A percentile compares a stretch with the other conserved stretches of the same genome.
Evolutionary conservation across 2,797 vertebrate genomes (phyloP).

Genomic region (Danio aesculapii): DNA sequence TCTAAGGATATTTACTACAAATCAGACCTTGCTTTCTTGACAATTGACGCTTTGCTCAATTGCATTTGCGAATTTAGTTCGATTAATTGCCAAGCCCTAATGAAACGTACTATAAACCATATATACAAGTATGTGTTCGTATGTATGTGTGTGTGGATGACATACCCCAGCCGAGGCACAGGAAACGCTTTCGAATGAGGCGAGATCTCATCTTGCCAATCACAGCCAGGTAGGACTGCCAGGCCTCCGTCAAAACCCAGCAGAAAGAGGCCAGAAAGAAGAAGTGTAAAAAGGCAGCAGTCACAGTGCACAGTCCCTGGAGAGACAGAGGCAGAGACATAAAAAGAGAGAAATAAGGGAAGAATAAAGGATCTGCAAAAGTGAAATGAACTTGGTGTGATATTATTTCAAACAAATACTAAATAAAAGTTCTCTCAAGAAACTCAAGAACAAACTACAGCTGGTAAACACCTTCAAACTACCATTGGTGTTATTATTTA

Average conservation of each 20-base stretch:
- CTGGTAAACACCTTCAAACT: no score
- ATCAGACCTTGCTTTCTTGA: no score
- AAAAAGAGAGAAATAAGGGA: conserved; percentile 7
- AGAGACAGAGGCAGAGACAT: conserved; percentile 14
- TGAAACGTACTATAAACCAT: no score
- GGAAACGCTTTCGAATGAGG: conserved; percentile 96
- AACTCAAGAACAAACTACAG: no score
- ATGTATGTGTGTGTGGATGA: neutral
- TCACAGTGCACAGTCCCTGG: conserved; percentile 95
- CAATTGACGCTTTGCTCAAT: no score
- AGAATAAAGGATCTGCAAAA: neutral
- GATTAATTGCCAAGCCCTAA: no score
- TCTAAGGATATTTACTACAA: no score
- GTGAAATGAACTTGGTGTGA: no score
- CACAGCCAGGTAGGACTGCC: conserved; percentile 98
- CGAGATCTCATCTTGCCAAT: conserved; percentile 96
- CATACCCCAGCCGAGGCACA: conserved; percentile 99
- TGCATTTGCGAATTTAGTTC: no score
- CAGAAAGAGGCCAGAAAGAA: conserved; percentile 99
- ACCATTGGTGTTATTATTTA: no score
- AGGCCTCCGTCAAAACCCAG: conserved; percentile 98
- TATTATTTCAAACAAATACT: no score
- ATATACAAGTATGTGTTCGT: neutral
- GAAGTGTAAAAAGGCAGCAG: conserved; percentile 97
- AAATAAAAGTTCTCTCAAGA: no score